Evolutionary conservation across 2,888 invertebrate species (phyloP).

Genomic region (Melinopterus prodromus): DNA sequence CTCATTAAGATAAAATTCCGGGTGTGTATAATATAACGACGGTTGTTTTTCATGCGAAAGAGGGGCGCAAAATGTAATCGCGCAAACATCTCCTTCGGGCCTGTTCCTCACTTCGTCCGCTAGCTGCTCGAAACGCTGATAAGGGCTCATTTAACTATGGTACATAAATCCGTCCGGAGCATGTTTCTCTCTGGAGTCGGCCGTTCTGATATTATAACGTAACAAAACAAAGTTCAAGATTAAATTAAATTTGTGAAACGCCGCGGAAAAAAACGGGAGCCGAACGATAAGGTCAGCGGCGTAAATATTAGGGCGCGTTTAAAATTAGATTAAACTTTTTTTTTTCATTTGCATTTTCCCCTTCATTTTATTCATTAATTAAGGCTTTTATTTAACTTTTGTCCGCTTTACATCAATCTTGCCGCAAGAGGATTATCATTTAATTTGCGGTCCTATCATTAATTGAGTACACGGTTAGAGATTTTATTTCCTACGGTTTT

Average conservation of each 20-base stretch:
- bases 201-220: constrained; percentile 13
- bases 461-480: too few species aligned
- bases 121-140: not conserved
- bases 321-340: constrained; percentile 36
- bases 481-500: too few species aligned
- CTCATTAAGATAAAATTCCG: constrained; percentile 4
- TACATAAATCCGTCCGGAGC: constrained; percentile 9
- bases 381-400: constrained; percentile 36
- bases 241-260: constrained; percentile 20
- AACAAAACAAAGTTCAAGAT: constrained; percentile 20
- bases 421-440: not conserved
- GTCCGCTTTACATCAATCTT: not conserved
- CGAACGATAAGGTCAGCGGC: constrained; percentile 31
- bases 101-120: not conserved
- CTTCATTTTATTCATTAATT: constrained; percentile 36
- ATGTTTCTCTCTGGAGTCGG: not conserved
- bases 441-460: not conserved
- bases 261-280: constrained; percentile 5
- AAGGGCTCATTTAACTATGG: constrained; percentile 4
- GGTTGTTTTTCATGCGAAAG: not conserved
- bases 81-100: not conserved
- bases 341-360: constrained; percentile 37
- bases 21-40: not conserved
- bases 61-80: not conserved
- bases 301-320: constrained; percentile 33